Conservation (phyloP, 2,797 vertebrate species). For the Typhlichthys subterraneus region DNA sequence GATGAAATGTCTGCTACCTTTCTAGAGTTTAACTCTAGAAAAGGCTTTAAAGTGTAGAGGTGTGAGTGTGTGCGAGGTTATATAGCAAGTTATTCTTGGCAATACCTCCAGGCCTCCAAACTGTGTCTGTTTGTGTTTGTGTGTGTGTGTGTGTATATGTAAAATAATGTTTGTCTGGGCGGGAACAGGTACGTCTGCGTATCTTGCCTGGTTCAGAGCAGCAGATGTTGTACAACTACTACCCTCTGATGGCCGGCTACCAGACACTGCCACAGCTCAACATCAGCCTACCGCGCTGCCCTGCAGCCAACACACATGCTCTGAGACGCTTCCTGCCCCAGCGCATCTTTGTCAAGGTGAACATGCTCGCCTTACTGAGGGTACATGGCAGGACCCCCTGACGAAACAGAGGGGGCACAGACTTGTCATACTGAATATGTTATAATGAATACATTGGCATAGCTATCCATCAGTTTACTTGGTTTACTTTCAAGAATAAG, state of each 20-base stretch:
- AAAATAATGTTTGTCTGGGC: not conserved
- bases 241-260: slow-evolving; percentile 96
- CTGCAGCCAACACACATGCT: slow-evolving; percentile 80
- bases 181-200: slow-evolving; percentile 86
- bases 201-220: slow-evolving; percentile 92
- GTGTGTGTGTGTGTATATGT: not conserved
- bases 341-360: slow-evolving; percentile 95
- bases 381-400: not conserved
- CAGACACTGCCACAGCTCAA: slow-evolving; percentile 92
- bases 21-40: too few relatives aligned
- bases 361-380: not conserved
- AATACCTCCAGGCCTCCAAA: too few relatives aligned
- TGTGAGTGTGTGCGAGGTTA: not conserved
- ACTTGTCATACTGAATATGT: not conserved
- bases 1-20: too few relatives aligned
- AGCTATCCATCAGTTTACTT: not conserved
- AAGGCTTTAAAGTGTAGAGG: not conserved
- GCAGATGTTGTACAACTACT: slow-evolving; percentile 96
- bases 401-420: not conserved
- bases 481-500: not conserved
- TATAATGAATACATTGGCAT: too few relatives aligned
- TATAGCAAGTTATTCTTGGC: too few relatives aligned
- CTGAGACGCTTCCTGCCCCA: slow-evolving; percentile 91
- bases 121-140: not conserved
- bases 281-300: slow-evolving; percentile 86